phyloP scores from a whole-genome alignment of 2,113 vertebrate species.

The Octodon degus region DNA sequence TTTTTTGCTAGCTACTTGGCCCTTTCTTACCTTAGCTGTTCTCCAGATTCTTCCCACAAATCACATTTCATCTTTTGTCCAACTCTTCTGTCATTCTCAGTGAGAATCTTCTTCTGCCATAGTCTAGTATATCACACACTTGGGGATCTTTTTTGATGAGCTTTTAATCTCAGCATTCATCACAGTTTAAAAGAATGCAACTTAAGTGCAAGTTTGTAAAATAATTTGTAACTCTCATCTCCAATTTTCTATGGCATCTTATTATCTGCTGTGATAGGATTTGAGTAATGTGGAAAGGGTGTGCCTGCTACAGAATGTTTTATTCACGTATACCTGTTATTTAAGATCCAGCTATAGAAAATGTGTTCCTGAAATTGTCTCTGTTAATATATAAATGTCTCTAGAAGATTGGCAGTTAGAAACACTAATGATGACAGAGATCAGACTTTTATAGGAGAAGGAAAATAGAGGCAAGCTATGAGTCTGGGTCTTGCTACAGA shows the following conservation, averaged over 20 bases:
- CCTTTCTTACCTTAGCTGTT: constrained; percentile 33
- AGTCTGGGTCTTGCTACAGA: constrained; percentile 12
- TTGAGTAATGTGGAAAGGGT: constrained; percentile 27
- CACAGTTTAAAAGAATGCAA: constrained; percentile 60
- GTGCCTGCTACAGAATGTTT: constrained; percentile 2
- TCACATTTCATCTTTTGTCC: constrained; percentile 57
- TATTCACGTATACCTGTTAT: neutral
- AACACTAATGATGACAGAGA: neutral
- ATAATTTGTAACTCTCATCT: constrained; percentile 32
- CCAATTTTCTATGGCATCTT: neutral
- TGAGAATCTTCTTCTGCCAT: constrained; percentile 18
- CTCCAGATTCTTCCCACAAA: constrained; percentile 38
- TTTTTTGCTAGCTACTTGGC: constrained; percentile 43
- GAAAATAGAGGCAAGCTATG: neutral
- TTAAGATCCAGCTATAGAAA: constrained; percentile 52
- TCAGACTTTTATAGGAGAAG: neutral
- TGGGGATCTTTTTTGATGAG: constrained; percentile 42
- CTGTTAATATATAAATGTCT: constrained; percentile 27
- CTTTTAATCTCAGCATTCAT: constrained; percentile 62
- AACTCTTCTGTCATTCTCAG: constrained; percentile 55
- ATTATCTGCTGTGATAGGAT: constrained; percentile 38
- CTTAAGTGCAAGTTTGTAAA: constrained; percentile 59
- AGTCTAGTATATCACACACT: constrained; percentile 44
- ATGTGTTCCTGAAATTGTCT: neutral
- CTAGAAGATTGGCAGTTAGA: constrained; percentile 35